Evolutionary conservation across 2,888 invertebrate genomes (phyloP), one percentile per base, ranked within the genome.

Genomic region (Syritta pipiens): DNA sequence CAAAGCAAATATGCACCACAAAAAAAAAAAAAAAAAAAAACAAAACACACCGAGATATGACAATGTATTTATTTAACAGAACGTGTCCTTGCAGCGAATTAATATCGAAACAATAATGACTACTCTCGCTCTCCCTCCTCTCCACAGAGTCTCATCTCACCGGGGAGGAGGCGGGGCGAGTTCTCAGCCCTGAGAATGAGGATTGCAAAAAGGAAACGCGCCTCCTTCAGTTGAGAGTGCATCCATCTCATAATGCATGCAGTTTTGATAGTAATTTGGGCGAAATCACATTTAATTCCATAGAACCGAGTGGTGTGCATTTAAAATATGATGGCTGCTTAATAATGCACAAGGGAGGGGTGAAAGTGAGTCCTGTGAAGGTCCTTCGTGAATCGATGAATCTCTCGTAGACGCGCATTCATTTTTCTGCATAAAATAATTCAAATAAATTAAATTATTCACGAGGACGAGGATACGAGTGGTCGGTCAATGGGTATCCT

Each of bases 21-120:
- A 24, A 44, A 55, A 44, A 46, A 42, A 59, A 26, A 32, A 9
- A 24, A 22, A 7, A 30, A 59, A 40, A 51, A 24, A 69, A 55
- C 14, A n/a, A n/a, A 9, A 19, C 19, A 63, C n/a, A 42, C 48
- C 49, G 28, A 68, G 30, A 57, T 37, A 57, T 69, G 65, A 79
- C 67, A 79, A 77, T 74, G 72, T 72, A 67, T 72, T 79, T 79
- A 60, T 79, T 72, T 79, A 67, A 72, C 49, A 60, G 35, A 68
- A 46, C 7, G 49, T 81, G 75, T 81, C 75, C 79, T 81, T 81
- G 74, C 75, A 75, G 57, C 40, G 63, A 81, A 81, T 81, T 75
- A 81, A 75, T 77, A 75, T 68, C 62, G 74, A 81, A 75, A 75
- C 62, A 68, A 75, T 63, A 75, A 68, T 62, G 48, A 79, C 65